Evolutionary conservation across 2,888 invertebrate species (phyloP), one percentile per base, ranked within the genome.

Genomic region (Odiellus spinosus): DNA sequence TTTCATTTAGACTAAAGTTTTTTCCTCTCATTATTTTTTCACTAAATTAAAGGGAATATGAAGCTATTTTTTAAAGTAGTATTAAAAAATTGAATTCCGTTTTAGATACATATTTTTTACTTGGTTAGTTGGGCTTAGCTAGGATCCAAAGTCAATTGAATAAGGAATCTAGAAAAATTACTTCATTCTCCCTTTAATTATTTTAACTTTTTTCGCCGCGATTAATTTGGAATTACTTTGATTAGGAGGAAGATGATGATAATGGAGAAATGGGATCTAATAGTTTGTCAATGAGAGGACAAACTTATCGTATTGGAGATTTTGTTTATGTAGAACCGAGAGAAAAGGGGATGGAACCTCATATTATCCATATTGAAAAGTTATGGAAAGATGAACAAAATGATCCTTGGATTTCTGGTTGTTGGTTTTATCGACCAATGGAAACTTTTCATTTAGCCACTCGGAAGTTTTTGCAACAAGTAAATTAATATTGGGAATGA

Each of bases 391-490:
- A 83, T 60, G 72, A 73, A 15, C 80, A 80, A 40, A 80, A 82
- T 8, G 78, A 82, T 53, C 81, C 85, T 58, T 85, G 86, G 79
- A 73, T 91, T 58, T 83, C 86, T 60, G 91, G 88, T n/a, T 84
- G 82, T 61, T 80, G 86, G 60, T 95, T 87, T 64, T 81, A 74
- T 58, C 76, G 93, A 46, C 96, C 96, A 0, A 82, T 83, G 59
- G 95, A 98, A 67, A 98, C 98, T 0, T 95, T 81, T 70, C 96
- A 98, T 67, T 76, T 91, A 6, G 82, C 88, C 11, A 88, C 90
- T 0, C 76, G 95, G 58, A 91, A 90, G 68, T 98, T 98, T 68
- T 73, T 95, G 1, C 86, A 93, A 59, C 88, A 88, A 64, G 70
- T 65, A 34, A 20, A 33, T 10, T 43, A 21, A 40, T n/a, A 14